phyloP scores from a whole-genome alignment of 2,888 invertebrate genomes.

The Linnaemya tessellans region DNA sequence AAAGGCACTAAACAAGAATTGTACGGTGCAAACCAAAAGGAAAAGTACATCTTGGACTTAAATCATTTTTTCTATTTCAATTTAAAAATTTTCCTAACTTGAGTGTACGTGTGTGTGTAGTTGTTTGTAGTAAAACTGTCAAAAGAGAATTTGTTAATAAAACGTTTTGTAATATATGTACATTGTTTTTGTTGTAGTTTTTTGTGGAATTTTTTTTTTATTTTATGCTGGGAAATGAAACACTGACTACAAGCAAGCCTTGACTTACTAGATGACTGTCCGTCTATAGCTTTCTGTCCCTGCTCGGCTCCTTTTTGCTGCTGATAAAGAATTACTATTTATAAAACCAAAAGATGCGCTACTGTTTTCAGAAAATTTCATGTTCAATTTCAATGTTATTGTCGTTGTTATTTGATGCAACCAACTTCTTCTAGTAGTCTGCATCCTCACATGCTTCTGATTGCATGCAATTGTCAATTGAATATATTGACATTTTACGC shows the following conservation, averaged over 20 bases:
- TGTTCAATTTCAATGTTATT: constrained; percentile 60
- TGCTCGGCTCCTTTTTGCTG: not conserved
- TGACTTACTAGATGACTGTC: constrained; percentile 7
- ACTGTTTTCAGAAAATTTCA: constrained; percentile 59
- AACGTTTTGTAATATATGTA: constrained; percentile 63
- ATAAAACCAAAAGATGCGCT: constrained; percentile 52
- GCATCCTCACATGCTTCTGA: constrained; percentile 32
- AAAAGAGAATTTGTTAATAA: constrained; percentile 72
- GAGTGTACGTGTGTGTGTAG: not conserved
- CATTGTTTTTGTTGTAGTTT: constrained; percentile 50
- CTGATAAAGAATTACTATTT: constrained; percentile 4
- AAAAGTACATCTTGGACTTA: constrained; percentile 60
- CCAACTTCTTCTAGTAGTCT: constrained; percentile 18
- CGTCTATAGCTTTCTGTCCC: not conserved
- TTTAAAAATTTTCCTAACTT: not conserved
- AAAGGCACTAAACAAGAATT: constrained; percentile 16
- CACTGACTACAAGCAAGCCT: not conserved
- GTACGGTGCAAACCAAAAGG: constrained; percentile 27
- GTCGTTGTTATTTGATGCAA: constrained; percentile 26
- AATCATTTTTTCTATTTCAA: constrained; percentile 19
- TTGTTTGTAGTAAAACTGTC: constrained; percentile 61
- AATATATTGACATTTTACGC: constrained; percentile 72
- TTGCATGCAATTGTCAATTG: constrained; percentile 72
- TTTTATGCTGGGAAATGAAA: constrained; percentile 22
- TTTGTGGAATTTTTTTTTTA: constrained; percentile 35